Evolutionary conservation across 2,888 invertebrate genomes (phyloP), one percentile per base, ranked within the genome.

Genomic region (Eudiplozoon nipponicum): DNA sequence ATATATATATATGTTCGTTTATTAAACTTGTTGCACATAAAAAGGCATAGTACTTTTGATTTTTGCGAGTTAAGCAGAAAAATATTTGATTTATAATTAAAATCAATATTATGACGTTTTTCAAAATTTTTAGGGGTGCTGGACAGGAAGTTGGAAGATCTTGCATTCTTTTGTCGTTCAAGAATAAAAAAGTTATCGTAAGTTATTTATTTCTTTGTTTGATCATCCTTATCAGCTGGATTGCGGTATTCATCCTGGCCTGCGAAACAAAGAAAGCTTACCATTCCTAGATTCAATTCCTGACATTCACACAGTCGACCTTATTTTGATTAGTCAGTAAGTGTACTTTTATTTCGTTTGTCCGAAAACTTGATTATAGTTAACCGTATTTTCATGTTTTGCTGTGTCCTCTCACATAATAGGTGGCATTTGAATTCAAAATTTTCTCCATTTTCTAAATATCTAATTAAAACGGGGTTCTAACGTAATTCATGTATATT

Each of bases 121-220:
- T 7, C 13, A 22, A 40, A 15, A 15, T 41, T 49, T 54, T 40
- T 49, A 62, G 63, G 15, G 94, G 94, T 18, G 84, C 94, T 43
- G 94, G 94, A 2, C 94, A 94, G 63, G 86, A 94, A 67, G 94
- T 94, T 2, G 94, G 94, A 39, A 64, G 94, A 59, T 90, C 90
- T 49, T 98, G 94, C 57, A 84, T 86, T 44, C 76, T 86, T 70
- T 57, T 98, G 44, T 80, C 86, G 59, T 98, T 86, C 59, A 94
- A 94, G 63, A 90, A 90, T 20, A 94, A 94, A 59, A 81, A 75
- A 59, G 86, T 94, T 29, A 77, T 94, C 81, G 74, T 62, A 46
- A 46, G 47, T 70, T 55, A 50, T 11, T 40, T 51, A 69, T 13
- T 40, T n/a, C n/a, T n/a, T n/a, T n/a, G n/a, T n/a, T 20, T 34